Conservation (phyloP, 1,140 invertebrate species). For the Centruroides vittatus region DNA sequence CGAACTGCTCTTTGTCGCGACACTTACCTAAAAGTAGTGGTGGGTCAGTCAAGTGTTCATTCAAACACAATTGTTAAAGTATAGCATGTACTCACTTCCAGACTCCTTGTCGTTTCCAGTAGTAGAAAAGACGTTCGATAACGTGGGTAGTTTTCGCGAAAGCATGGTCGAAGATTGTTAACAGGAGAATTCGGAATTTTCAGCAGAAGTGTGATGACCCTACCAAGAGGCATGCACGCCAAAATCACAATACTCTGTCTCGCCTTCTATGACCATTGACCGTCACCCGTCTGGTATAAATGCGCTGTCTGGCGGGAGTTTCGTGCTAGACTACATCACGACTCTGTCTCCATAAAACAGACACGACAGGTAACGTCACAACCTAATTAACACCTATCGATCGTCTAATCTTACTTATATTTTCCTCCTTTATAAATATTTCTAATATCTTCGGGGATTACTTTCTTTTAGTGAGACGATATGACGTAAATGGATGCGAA, state of each 20-base stretch:
- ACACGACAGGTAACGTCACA: not conserved
- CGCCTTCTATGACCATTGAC: too few species aligned
- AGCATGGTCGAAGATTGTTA: not conserved
- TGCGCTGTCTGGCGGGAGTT: not conserved
- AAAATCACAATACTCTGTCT: too few species aligned
- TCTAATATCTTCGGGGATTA: not conserved
- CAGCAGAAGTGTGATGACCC: not conserved
- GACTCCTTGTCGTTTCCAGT: too few species aligned
- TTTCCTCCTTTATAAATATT: not conserved
- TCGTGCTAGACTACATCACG: not conserved
- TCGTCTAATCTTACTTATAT: not conserved
- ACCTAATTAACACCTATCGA: not conserved
- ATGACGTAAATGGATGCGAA: not conserved
- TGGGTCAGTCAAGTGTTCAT: not conserved
- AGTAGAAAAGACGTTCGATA: too few species aligned
- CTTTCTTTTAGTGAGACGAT: not conserved
- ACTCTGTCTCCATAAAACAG: too few species aligned
- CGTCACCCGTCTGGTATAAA: not conserved
- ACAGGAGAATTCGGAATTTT: not conserved
- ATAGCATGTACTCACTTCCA: not conserved
- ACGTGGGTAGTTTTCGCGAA: too few species aligned
- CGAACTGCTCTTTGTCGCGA: slow-evolving; percentile 35
- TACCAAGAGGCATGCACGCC: too few species aligned
- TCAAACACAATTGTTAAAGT: not conserved
- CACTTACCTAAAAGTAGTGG: slow-evolving; percentile 16